Percentiles rank a stretch among this genome's conserved stretches.
These are phyloP conservation scores for Scolopax rusticola DNA, from an alignment of 2,797 vertebrate species.

Conservation along the genomic window DNA sequence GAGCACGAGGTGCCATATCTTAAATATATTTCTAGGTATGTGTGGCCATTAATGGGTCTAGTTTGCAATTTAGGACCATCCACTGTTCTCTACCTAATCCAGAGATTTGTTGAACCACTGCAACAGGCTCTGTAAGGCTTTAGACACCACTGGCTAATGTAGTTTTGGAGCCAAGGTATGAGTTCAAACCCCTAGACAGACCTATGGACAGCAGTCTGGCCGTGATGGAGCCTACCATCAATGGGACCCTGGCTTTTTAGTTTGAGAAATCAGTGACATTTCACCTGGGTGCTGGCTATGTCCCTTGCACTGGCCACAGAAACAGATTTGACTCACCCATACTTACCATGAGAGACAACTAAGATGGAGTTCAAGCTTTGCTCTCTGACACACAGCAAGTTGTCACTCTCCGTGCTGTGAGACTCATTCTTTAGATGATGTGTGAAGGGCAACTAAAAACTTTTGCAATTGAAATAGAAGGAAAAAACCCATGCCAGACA, in stretches of 20 bases:
- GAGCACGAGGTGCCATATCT: accelerated
- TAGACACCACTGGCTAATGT: neutral
- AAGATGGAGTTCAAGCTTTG: neutral
- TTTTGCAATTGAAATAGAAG: neutral
- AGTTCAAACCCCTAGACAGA: neutral
- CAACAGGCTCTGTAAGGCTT: neutral
- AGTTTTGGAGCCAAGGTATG: neutral
- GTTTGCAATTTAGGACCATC: neutral
- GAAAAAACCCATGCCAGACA: accelerated
- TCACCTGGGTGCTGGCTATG: neutral
- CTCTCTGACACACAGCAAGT: neutral
- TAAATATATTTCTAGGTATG: neutral
- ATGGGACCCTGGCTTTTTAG: neutral
- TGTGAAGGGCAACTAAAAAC: neutral
- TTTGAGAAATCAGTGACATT: neutral
- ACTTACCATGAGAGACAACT: neutral
- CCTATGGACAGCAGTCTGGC: neutral
- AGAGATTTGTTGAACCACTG: neutral
- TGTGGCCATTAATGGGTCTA: neutral
- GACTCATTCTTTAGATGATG: too few relatives aligned
- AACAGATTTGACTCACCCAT: neutral
- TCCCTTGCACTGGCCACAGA: neutral
- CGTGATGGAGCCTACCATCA: neutral
- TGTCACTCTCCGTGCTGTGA: neutral
- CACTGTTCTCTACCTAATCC: neutral